Evolutionary conservation across 2,113 vertebrate genomes (phyloP).

Genomic region (Cyanoliseus patagonus): DNA sequence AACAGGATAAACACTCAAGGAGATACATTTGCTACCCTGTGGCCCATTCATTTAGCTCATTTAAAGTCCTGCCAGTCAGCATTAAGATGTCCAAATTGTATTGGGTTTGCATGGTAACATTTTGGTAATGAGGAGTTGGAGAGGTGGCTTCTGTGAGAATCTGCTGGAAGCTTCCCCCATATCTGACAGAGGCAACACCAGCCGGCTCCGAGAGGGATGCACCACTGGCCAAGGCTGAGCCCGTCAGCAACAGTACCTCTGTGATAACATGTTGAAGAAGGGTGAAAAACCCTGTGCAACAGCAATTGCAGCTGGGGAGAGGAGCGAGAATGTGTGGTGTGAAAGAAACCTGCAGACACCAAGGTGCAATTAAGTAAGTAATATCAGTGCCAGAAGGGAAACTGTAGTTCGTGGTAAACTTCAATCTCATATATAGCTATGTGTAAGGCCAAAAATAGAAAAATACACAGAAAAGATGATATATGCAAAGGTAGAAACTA

Average conservation of each 20-base stretch:
- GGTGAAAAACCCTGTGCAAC: neutral
- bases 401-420: neutral
- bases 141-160: neutral
- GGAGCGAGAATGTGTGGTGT: neutral
- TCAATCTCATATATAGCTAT: neutral
- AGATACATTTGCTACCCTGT: neutral
- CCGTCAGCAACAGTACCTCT: neutral
- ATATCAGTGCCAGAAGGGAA: neutral
- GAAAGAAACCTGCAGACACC: neutral
- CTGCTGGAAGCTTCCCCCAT: neutral
- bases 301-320: neutral
- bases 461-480: neutral
- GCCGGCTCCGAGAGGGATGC: fast-evolving
- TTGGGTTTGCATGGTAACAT: neutral
- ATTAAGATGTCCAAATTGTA: neutral
- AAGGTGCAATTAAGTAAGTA: neutral
- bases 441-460: neutral
- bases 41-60: neutral
- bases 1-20: neutral
- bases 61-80: neutral
- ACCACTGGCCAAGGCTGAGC: neutral
- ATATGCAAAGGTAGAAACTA: neutral
- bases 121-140: neutral
- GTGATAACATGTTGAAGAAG: neutral
- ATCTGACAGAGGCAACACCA: neutral